Percentiles rank a stretch among this genome's conserved stretches.
Evolutionary conservation across 2,888 invertebrate genomes (phyloP).

Genomic region (Melanophora roralis): DNA sequence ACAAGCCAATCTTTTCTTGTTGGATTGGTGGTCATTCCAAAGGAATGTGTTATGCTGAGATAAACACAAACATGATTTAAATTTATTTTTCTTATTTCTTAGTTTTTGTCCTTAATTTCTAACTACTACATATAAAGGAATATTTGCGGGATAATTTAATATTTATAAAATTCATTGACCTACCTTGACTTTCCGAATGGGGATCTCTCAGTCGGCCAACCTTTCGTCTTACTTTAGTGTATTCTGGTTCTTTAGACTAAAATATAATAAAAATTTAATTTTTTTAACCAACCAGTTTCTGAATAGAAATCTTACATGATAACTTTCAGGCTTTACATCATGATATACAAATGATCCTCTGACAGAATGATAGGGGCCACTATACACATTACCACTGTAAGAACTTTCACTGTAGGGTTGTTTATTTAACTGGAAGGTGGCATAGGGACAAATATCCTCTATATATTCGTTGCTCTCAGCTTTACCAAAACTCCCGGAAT

Average conservation of each 20-base stretch:
- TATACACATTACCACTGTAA: slow-evolving; percentile 92
- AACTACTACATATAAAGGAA: slow-evolving; percentile 50
- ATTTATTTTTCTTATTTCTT: neutral
- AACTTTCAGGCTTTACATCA: slow-evolving; percentile 84
- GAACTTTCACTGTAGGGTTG: slow-evolving; percentile 92
- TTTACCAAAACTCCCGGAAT: slow-evolving; percentile 80
- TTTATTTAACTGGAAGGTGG: slow-evolving; percentile 93
- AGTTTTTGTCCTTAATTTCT: slow-evolving; percentile 38
- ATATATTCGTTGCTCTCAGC: slow-evolving; percentile 85
- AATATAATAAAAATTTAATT: neutral
- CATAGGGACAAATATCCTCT: slow-evolving; percentile 95
- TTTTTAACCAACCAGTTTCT: neutral
- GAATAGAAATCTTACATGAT: slow-evolving; percentile 72
- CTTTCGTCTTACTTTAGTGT: slow-evolving; percentile 90
- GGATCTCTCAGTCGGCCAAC: slow-evolving; percentile 87
- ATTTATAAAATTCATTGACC: slow-evolving; percentile 16
- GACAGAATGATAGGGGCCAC: slow-evolving; percentile 91
- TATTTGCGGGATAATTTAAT: slow-evolving; percentile 57
- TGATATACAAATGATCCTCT: slow-evolving; percentile 93
- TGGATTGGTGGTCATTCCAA: slow-evolving; percentile 24
- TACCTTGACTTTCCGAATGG: slow-evolving; percentile 91
- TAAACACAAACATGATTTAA: slow-evolving; percentile 30
- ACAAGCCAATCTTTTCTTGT: slow-evolving; percentile 40
- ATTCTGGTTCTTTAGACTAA: slow-evolving; percentile 85
- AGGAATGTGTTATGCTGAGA: slow-evolving; percentile 47